phyloP scores from a whole-genome alignment of 1,140 invertebrate species.

The Cephus cinctus region DNA sequence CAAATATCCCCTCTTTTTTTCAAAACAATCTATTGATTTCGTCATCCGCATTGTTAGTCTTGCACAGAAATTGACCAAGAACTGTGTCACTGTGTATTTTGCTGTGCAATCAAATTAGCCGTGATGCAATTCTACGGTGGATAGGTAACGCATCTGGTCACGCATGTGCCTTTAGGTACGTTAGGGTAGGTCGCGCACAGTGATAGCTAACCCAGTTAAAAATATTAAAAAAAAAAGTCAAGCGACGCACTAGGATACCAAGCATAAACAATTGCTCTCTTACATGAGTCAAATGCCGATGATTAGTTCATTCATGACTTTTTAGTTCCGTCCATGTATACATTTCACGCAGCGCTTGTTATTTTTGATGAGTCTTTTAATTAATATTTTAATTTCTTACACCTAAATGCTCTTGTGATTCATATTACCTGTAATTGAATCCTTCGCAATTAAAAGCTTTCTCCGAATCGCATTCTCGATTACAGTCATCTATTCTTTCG shows the following conservation, averaged over 20 bases:
- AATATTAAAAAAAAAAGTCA: no score
- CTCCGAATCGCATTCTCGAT: conserved; percentile 71
- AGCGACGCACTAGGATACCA: conserved; percentile 4
- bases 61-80: no score
- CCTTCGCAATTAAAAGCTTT: conserved; percentile 74
- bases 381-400: no score
- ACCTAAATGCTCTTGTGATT: no score
- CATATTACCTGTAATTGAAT: conserved; percentile 74
- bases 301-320: no score
- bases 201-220: conserved; percentile 24
- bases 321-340: no score
- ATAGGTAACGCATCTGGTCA: conserved; percentile 21
- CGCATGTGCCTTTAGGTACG: conserved; percentile 16
- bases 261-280: conserved; percentile 22
- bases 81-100: conserved; percentile 20
- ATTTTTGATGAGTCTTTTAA: no score
- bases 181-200: conserved; percentile 17
- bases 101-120: conserved; percentile 18
- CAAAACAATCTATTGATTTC: not conserved
- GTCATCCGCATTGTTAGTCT: not conserved
- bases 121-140: conserved; percentile 25
- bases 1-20: no score
- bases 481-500: conserved; percentile 70
- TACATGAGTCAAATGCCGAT: no score
- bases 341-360: no score